Base-by-base conservation (phyloP, 2,888 invertebrate genomes). In the Campoplex capitator region DNA sequence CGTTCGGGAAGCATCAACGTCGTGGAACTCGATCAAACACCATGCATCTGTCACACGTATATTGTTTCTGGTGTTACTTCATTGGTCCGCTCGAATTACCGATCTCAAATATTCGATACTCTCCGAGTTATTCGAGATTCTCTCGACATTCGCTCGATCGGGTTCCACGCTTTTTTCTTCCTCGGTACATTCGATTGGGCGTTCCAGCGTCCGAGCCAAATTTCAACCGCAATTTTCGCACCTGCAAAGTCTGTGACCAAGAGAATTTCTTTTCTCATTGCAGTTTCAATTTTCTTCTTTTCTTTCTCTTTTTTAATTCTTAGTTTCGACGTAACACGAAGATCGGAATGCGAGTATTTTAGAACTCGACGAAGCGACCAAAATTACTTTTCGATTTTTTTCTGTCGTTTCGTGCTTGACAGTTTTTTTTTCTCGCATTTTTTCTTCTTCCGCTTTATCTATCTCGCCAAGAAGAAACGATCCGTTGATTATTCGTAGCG, bases 61-160 rank as follows among this genome's bases (percentile, higher is more conserved):
- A 65, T 28, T 16, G 4, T 62, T 62, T 4, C 62, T 62, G 32
- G 32, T 48, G 78, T 28, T 45, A 51, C 48, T 23, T 58, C 58
- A 32, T 78, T 75, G 78, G 68, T 68, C 74, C 78, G 48, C 68
- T 87, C 84, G 78, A 78, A 84, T 87, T 87, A 87, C 86, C 71
- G 28, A 54, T 75, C 54, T 70, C 74, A 80, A 86, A 86, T 83
- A 86, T 86, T 86, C 71, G 86, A 86, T 86, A 86, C 86, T 80
- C 76, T 51, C 16, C 58, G 84, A 75, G 86, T 87, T 54, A 87
- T 74, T 81, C 77, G 86, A 87, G 74, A 84, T 73, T 78, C 76
- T 70, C 45, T 62, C 56, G 13, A 54, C 62, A 65, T 73, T 76
- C 76, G 62, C 62, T 62, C 62, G 62, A 62, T 62, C 62, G 62